A percentile compares a stretch with the other conserved stretches of the same genome.
These are phyloP conservation scores for Andrena haemorrhoa DNA, from an alignment of 2,888 invertebrate genomes.

Conservation along the genomic window DNA sequence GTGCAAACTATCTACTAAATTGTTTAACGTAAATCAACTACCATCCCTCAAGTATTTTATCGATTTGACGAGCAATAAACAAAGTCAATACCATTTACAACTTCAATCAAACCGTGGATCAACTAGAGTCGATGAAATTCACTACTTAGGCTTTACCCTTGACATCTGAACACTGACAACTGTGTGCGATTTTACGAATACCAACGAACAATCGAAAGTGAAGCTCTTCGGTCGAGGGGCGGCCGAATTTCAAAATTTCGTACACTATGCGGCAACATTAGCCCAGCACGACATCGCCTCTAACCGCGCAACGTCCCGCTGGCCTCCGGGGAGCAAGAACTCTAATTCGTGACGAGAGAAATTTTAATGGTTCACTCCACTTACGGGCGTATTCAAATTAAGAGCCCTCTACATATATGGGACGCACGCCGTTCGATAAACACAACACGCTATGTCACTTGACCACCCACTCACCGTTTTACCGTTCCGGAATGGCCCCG, in stretches of 20 bases:
- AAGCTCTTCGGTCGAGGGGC: no score
- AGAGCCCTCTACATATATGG: constrained; percentile 40
- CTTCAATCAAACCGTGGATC: no score
- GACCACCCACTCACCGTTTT: constrained; percentile 37
- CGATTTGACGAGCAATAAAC: no score
- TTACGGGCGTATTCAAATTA: constrained; percentile 47
- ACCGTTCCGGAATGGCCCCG: constrained; percentile 12
- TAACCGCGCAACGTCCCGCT: constrained; percentile 5
- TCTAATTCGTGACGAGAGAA: constrained; percentile 35
- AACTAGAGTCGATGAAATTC: no score
- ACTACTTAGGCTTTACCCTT: no score
- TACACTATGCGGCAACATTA: constrained; percentile 18
- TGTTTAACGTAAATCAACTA: no score
- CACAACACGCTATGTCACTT: constrained; percentile 49
- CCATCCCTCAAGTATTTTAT: no score
- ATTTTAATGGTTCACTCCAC: constrained; percentile 22
- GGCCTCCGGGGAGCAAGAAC: background rate
- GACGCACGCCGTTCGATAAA: constrained; percentile 45
- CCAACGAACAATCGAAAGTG: background rate
- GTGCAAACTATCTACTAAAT: no score
- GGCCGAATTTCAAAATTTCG: constrained; percentile 9
- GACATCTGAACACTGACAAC: no score
- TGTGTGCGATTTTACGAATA: background rate
- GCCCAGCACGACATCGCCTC: background rate
- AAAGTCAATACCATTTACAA: no score